A percentile compares a stretch with the other conserved stretches of the same genome.
phyloP scores from a whole-genome alignment of 2,113 vertebrate species.

The Maylandia zebra region DNA sequence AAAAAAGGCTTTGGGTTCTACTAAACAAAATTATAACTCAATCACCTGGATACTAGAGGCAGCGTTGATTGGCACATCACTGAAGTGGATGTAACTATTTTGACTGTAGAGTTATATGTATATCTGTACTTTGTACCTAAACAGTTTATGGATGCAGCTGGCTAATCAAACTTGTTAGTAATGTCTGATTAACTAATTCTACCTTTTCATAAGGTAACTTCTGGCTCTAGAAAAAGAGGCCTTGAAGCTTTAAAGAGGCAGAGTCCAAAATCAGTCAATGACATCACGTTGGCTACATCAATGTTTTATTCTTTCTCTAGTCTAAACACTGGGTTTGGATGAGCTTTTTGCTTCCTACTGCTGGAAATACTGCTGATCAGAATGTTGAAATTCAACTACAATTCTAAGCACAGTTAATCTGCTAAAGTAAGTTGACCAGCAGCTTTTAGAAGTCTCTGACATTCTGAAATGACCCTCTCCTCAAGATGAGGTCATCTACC shows the following conservation, averaged over 20 bases:
- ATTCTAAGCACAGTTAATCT: background rate
- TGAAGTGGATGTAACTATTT: accelerated
- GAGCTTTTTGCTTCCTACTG: background rate
- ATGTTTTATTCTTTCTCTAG: background rate
- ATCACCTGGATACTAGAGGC: background rate
- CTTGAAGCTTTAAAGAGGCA: background rate
- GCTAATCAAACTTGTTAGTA: background rate
- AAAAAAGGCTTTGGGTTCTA: background rate
- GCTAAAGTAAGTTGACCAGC: background rate
- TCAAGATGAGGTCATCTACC: background rate
- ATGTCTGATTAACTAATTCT: background rate
- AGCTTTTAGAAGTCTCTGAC: background rate
- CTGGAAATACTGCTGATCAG: background rate
- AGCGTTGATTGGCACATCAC: background rate
- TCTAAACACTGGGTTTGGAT: background rate
- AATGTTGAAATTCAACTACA: background rate
- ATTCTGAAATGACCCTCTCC: background rate
- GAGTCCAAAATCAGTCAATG: background rate
- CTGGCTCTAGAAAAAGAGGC: background rate
- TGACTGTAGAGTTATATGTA: background rate
- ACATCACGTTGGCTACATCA: background rate
- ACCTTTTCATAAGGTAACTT: background rate
- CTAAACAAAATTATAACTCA: background rate
- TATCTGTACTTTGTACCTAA: background rate
- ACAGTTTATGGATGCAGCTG: background rate